phyloP scores from a whole-genome alignment of 2,797 vertebrate species.

The Macroramphosus scolopax region DNA sequence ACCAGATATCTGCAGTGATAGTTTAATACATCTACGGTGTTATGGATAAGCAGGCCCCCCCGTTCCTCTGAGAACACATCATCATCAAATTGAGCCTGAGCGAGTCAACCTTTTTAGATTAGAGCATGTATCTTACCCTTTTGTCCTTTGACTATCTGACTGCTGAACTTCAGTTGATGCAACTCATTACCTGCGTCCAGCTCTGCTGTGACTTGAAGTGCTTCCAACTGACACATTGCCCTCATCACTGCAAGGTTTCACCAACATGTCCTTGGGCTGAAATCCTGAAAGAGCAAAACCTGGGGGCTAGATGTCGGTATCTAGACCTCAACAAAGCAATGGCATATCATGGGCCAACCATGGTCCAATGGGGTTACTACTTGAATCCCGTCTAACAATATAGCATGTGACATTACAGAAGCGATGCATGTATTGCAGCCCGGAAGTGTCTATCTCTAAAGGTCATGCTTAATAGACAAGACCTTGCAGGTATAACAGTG shows the following conservation, averaged over 20 bases:
- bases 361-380: conserved; percentile 75
- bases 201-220: conserved; percentile 67
- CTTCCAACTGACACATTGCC: conserved; percentile 75
- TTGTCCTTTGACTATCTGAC: conserved; percentile 52
- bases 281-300: conserved; percentile 82
- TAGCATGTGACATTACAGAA: conserved; percentile 80
- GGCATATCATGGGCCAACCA: conserved; percentile 79
- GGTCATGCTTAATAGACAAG: conserved; percentile 70
- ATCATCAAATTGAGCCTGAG: conserved; percentile 33
- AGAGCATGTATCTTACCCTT: conserved; percentile 33
- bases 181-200: conserved; percentile 54
- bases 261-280: conserved; percentile 66
- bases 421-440: conserved; percentile 73
- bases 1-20: no score
- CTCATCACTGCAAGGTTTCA: conserved; percentile 69
- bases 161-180: conserved; percentile 44
- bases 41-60: no score
- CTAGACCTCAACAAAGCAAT: conserved; percentile 79
- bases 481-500: conserved; percentile 33
- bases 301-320: conserved; percentile 81
- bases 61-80: no score
- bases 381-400: conserved; percentile 84
- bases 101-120: conserved; percentile 52
- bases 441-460: conserved; percentile 84
- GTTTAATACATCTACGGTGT: no score